Evolutionary conservation across 2,888 invertebrate species (phyloP), one percentile per base, ranked within the genome.

Genomic region (Callyntrura sp.): DNA sequence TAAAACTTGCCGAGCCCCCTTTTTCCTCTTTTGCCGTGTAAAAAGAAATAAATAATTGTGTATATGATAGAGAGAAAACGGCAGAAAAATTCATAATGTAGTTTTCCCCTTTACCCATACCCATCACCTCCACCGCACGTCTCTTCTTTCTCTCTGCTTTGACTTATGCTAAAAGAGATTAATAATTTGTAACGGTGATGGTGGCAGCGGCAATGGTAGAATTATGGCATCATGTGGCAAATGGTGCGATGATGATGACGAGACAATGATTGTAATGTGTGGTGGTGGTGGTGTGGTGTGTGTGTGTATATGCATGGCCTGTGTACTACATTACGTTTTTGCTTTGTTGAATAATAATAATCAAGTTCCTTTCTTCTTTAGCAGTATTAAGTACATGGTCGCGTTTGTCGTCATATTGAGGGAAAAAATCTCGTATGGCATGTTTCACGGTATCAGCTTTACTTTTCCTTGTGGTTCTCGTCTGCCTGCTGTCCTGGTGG

Each of bases 111-210:
- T 43, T 70, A n/a, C n/a, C n/a, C n/a, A n/a, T n/a, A 35, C 3
- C 35, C 6, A 35, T 35, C 48, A 73, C 73, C 45, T 45, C 55
- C n/a, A 23, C 25, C 14, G 25, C 28, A 25, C 1, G n/a, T 17
- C 68, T 35, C 28, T 28, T 25, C 65, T 28, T 78, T 86, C 55
- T 70, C 57, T 60, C 45, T 45, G 68, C 35, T 35, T 35, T 35
- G 35, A 35, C 35, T 35, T 35, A 35, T 35, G 35, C 35, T 35
- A 8, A 70, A 88, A 48, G 57, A 70, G 87, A 88, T 88, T 82
- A 88, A 88, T 82, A 88, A 88, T 88, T 82, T 88, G 87, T 88
- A 88, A 88, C 87, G 82, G 82, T 82, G 87, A 25, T 85, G 62
- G 45, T 81, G 81, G 62, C 14, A 25, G 60, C 60, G 28, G 81